Base-by-base conservation (phyloP, 2,888 invertebrate species). In the Lacanobia oleracea region DNA sequence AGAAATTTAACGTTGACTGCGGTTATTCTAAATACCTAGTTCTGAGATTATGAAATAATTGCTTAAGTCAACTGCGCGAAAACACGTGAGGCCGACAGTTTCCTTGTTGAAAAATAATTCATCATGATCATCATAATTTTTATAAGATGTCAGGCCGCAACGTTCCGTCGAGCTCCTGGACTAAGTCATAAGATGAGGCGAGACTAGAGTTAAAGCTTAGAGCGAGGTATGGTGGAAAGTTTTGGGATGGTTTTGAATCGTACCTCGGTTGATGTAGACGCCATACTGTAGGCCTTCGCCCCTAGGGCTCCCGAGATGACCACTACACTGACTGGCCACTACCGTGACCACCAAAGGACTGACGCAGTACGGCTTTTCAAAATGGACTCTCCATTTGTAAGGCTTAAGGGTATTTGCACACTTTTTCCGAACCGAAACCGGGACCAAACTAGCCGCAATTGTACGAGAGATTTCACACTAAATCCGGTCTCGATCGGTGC, bases 1-100 rank as follows among this genome's bases (percentile, higher is more conserved):
- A 65, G 65, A 48, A 48, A 18, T 66, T 9, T 14, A 40, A 1
- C 45, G 33, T 21, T 21, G 0, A 43, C 45, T 60, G 53, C n/a
- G 53, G 27, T 76, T 59, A 60, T 21, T 60, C 16, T 61, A 56
- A 77, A 51, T 51, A 56, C 48, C 70, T 45, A 71, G 37, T 77
- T 48, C 59, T 60, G 27, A 2, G 21, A 48, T 75, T 75, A 54
- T 21, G 27, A 72, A 75, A 54, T 40, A 75, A 65, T 54, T 66
- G 54, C 21, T 65, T 8, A 10, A 21, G 27, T 27, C 18, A 40
- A 75, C 27, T 65, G 66, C 18, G n/a, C 37, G 8, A 54, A 18
- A 54, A 75, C 66, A 75, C 54, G 54, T 27, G 54, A 75, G 48
- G 40, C 23, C 63, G 53, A 43, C 74, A 45, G 65, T 48, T 65